Percentiles rank a stretch among this genome's conserved stretches.
phyloP scores from a whole-genome alignment of 2,113 vertebrate species.

The Narcine bancroftii region DNA sequence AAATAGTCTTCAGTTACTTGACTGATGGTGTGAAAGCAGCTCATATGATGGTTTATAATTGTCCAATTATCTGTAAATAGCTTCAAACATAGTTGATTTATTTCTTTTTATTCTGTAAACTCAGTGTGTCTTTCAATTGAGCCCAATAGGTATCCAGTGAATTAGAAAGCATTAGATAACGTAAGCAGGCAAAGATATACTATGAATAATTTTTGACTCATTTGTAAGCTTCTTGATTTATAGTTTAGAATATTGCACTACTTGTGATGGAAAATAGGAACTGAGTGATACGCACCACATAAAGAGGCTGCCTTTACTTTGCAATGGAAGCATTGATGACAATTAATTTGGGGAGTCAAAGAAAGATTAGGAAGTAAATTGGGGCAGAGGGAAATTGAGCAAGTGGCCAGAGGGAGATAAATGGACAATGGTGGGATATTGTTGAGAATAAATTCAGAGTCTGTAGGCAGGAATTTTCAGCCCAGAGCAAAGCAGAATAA shows the following conservation, averaged over 20 bases:
- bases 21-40: not conserved
- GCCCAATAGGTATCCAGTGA: not conserved
- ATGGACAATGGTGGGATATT: too few relatives aligned
- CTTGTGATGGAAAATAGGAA: not conserved
- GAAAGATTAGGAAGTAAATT: too few relatives aligned
- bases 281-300: not conserved
- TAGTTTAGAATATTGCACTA: not conserved
- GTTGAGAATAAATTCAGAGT: not conserved
- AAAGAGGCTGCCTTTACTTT: not conserved
- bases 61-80: not conserved
- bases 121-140: not conserved
- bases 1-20: not conserved
- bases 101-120: not conserved
- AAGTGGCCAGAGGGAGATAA: too few relatives aligned
- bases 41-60: not conserved
- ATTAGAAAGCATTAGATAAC: not conserved
- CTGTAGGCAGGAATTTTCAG: not conserved
- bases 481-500: not conserved
- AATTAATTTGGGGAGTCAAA: not conserved
- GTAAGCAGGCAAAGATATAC: not conserved
- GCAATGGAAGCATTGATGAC: not conserved
- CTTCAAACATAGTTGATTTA: not conserved
- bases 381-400: too few relatives aligned
- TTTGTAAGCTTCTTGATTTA: not conserved
- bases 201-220: not conserved